phyloP scores from a whole-genome alignment of 2,113 vertebrate species.

The Crypturellus undulatus region DNA sequence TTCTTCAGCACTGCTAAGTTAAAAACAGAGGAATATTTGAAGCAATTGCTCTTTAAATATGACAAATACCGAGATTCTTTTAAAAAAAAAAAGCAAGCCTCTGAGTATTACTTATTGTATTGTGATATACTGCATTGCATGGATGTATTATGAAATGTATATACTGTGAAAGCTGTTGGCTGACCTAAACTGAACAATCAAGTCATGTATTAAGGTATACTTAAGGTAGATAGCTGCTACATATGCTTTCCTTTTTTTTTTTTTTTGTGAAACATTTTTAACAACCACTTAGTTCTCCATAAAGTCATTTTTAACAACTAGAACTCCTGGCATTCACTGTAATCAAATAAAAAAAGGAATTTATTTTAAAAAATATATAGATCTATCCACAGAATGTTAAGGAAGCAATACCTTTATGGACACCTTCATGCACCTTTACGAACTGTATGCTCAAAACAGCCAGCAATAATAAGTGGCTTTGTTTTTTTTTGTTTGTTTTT shows the following conservation, averaged over 20 bases:
- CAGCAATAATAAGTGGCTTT: neutral
- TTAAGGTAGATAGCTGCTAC: neutral
- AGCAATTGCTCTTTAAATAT: neutral
- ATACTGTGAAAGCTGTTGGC: neutral
- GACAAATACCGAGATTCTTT: neutral
- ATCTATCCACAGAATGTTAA: neutral
- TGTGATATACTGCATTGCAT: neutral
- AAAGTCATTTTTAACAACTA: neutral
- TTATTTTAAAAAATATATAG: neutral
- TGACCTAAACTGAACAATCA: neutral
- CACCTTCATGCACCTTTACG: neutral
- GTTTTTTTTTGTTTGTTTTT: neutral
- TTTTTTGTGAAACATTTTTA: neutral
- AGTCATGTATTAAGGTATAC: neutral
- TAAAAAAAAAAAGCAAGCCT: neutral
- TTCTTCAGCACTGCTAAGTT: neutral
- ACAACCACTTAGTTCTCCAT: neutral
- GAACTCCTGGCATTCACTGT: neutral
- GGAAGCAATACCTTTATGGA: neutral
- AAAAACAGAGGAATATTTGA: neutral
- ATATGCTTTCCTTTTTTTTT: neutral
- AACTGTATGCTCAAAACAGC: neutral
- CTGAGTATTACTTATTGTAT: neutral
- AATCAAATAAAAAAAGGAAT: neutral
- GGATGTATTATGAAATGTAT: neutral